A percentile compares a stretch with the other conserved stretches of the same genome.
phyloP scores from a whole-genome alignment of 2,113 vertebrate genomes.

The Potamarius usumacintae region DNA sequence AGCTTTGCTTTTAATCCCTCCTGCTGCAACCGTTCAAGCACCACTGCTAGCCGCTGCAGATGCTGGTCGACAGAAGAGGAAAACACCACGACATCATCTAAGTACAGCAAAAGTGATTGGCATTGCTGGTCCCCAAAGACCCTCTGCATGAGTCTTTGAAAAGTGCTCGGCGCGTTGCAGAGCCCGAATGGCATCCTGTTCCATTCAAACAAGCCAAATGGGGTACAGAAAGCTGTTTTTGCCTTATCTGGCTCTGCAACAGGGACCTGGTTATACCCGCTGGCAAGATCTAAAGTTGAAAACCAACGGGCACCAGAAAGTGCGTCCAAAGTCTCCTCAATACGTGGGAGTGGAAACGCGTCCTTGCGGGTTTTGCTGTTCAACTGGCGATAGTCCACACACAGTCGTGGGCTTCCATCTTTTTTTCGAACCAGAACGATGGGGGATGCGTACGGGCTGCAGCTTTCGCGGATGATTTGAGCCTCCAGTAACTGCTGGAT shows the following conservation, averaged over 20 bases:
- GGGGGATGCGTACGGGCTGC: too few species aligned
- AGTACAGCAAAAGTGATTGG: neutral
- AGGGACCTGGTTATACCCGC: neutral
- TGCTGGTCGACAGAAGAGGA: neutral
- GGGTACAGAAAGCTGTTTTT: too few species aligned
- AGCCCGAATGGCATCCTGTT: neutral
- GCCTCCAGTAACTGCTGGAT: too few species aligned
- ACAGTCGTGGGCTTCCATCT: too few species aligned
- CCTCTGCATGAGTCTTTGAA: neutral
- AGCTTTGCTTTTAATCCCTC: neutral
- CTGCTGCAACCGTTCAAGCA: neutral
- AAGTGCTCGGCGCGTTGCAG: neutral
- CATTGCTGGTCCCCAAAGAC: neutral
- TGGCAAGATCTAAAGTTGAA: too few species aligned
- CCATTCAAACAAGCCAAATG: neutral
- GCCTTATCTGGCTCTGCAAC: neutral
- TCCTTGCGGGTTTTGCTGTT: too few species aligned
- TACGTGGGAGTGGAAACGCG: too few species aligned
- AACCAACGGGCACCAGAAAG: too few species aligned
- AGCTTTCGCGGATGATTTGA: too few species aligned
- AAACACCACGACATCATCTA: conserved; percentile 4
- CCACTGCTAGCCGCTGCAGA: neutral
- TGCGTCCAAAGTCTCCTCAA: too few species aligned
- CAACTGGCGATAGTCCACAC: too few species aligned
- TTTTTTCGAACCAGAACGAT: too few species aligned